Evolutionary conservation across 2,113 vertebrate species (phyloP), one percentile per base, ranked within the genome.

Genomic region (Cynopterus brachyotis): DNA sequence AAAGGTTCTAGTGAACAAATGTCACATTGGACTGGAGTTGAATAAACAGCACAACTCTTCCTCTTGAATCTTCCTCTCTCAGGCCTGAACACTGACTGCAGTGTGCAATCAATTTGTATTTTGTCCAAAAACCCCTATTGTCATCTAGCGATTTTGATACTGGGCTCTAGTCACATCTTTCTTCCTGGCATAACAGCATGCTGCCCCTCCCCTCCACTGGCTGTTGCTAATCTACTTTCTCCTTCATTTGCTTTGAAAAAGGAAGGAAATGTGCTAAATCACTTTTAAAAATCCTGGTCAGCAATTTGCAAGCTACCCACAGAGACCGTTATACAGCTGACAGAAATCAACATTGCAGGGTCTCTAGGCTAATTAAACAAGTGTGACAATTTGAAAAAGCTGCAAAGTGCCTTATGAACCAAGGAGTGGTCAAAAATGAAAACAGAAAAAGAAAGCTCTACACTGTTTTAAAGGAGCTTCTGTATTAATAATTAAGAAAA

Each of bases 301-400:
- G 57, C 45, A 97, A 96, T 98, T 97, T 98, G 92, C 40, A 80
- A 97, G 79, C 91, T 95, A 98, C 60, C 86, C 92, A 97, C 96
- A 97, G 73, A 97, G 85, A 94, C 67, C 94, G 72, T 95, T 97
- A 97, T 66, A 42, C 37, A 26, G 26, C 92, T 96, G 96, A 98
- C 95, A 98, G 88, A 98, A 98, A 98, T 91, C 94, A 97, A n/a
- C 24, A n/a, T 97, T 94, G 93, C 89, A 97, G 86, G 89, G 95
- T 89, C 96, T 97, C 90, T 55, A 28, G 76, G 91, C 90, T 98
- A 98, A 98, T 98, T 98, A 98, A 98, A 97, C 55, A 97, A 98
- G 97, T 94, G 86, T 92, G 98, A 98, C 84, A 97, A 92, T 97
- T 94, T 92, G 80, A 98, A 97, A 98, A 98, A 98, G 0, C 81